Base-by-base conservation (phyloP, 2,797 vertebrate species). In the Myotis pilosus region DNA sequence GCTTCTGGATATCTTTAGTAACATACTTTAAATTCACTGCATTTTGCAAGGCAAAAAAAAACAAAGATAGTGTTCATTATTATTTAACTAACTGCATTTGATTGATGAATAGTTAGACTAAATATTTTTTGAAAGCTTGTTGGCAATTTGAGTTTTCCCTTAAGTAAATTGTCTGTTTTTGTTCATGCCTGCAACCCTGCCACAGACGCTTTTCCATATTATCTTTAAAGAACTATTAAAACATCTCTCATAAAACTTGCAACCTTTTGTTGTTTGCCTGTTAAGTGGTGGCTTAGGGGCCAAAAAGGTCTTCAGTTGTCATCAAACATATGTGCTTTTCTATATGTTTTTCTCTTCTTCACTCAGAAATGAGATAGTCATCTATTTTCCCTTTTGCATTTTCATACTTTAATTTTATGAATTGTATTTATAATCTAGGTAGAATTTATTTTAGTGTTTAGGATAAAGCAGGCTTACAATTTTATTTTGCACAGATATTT, bases 401-500 rank as follows among this genome's bases (percentile, higher is more conserved):
- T 69, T 75, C 84, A 49, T 28, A 23, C 23, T 60, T 68, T 93
- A 23, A n/a, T 62, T 92, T 89, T 87, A n/a, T 66, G 38, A 81
- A 79, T 51, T 66, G 22, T 83, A 57, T 76, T 81, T 92, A 76
- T 44, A 83, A 87, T 22, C 17, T 36, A 72, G 28, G 22, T 83
- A 53, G 28, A 92, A 72, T 79, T 90, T 82, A 79, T 57, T 80
- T 79, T 90, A 69, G 23, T 60, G 6, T 68, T 15, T 49, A 57
- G 16, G 30, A 57, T 81, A 49, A 76, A 47, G 36, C 76, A 86
- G 19, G 36, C 5, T 57, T 82, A 64, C 25, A 76, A 53, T 53
- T 80, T 68, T 36, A 79, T 89, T 96, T 88, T 92, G 62, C 30
- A 76, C n/a, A 66, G 80, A 68, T 80, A 60, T 51, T 60, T 69